A percentile compares a stretch with the other conserved stretches of the same genome.
phyloP scores from a whole-genome alignment of 2,888 invertebrate genomes.

The Nycteola revayana region DNA sequence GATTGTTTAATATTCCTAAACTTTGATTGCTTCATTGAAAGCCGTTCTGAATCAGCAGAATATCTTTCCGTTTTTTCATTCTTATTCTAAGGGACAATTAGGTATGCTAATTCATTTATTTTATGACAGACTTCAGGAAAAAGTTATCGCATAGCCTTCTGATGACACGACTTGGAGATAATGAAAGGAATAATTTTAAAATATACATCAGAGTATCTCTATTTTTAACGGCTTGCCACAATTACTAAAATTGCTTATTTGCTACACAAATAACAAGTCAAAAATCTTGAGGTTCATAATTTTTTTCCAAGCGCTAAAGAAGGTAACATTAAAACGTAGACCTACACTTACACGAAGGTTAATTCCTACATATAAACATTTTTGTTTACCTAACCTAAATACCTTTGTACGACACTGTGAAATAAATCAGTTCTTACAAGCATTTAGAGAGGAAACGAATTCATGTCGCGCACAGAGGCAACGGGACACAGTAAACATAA shows the following conservation, averaged over 20 bases:
- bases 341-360: too few relatives aligned
- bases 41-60: conserved; percentile 56
- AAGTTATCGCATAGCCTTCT: conserved; percentile 55
- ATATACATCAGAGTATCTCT: too few relatives aligned
- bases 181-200: too few relatives aligned
- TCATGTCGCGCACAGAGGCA: conserved; percentile 37
- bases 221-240: too few relatives aligned
- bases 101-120: conserved; percentile 76
- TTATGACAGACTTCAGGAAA: conserved; percentile 62
- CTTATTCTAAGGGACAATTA: conserved; percentile 70
- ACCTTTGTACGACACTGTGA: conserved; percentile 11
- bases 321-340: too few relatives aligned
- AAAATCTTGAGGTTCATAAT: too few relatives aligned
- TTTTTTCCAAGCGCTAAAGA: too few relatives aligned
- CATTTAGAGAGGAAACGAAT: conserved; percentile 47
- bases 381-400: too few relatives aligned
- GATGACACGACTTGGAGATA: conserved; percentile 53
- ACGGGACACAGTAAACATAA: conserved; percentile 64
- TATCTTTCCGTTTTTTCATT: conserved; percentile 64
- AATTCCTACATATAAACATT: too few relatives aligned
- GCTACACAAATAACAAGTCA: too few relatives aligned
- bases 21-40: conserved; percentile 73
- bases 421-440: conserved; percentile 44
- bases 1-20: conserved; percentile 65
- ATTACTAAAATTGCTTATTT: too few relatives aligned